Conservation (phyloP, 2,797 vertebrate species). For the Mallotus villosus region DNA sequence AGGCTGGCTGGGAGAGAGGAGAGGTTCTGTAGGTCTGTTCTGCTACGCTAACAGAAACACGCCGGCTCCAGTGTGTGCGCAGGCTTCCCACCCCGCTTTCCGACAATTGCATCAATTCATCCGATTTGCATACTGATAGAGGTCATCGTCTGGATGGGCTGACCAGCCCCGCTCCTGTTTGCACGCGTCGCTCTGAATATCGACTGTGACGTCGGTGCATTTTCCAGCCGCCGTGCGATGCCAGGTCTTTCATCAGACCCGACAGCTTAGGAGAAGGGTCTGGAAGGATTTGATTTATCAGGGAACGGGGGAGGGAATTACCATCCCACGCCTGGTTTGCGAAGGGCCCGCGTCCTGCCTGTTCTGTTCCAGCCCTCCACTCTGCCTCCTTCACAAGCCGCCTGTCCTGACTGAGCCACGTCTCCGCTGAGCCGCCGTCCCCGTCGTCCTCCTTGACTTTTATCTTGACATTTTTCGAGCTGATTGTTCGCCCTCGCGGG, state of each 20-base stretch:
- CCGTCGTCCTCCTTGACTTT: slow-evolving; percentile 55
- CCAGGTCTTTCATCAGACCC: neutral
- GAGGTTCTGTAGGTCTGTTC: slow-evolving; percentile 9
- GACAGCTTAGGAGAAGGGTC: slow-evolving; percentile 23
- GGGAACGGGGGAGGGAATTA: slow-evolving; percentile 24
- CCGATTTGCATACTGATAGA: slow-evolving; percentile 65
- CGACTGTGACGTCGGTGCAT: slow-evolving; percentile 44
- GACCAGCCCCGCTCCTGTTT: slow-evolving; percentile 56
- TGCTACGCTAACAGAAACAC: no score
- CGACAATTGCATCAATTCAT: slow-evolving; percentile 47
- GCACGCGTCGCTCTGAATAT: slow-evolving; percentile 56
- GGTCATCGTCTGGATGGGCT: slow-evolving; percentile 48
- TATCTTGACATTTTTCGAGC: slow-evolving; percentile 40
- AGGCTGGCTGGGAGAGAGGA: slow-evolving; percentile 45
- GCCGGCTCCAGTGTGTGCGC: neutral
- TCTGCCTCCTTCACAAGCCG: no score
- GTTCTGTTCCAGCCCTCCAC: slow-evolving; percentile 30
- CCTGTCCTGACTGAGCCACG: slow-evolving; percentile 41
- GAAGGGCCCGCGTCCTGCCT: slow-evolving; percentile 4
- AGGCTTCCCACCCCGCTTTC: slow-evolving; percentile 18
- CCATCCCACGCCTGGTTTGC: neutral
- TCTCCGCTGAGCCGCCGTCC: slow-evolving; percentile 41
- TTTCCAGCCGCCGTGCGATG: neutral
- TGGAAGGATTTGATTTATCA: slow-evolving; percentile 28
- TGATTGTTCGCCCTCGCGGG: slow-evolving; percentile 48